Base-by-base conservation (phyloP, 2,888 invertebrate species). In the Bellardia bayeri region DNA sequence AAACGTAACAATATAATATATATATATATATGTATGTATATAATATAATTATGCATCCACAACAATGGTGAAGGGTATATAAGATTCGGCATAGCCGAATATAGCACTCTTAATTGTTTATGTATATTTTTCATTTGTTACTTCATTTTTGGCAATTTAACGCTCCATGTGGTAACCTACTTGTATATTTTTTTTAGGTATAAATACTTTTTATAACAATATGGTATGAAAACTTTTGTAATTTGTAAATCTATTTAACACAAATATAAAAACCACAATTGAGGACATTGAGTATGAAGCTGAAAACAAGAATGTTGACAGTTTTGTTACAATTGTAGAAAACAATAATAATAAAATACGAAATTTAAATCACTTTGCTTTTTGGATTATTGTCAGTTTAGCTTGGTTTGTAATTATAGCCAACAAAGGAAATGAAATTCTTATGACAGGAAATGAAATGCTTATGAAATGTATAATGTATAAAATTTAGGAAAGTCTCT, bases 101-200 rank as follows among this genome's bases (percentile, higher is more conserved):
- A n/a, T n/a, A n/a, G n/a, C n/a, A n/a, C n/a, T n/a, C 1, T 23
- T 23, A 1, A 1, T 23, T 23, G 3, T 13, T 14, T 23, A 3
- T 51, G 56, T 16, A 6, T 23, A 6, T 23, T 8, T 56, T 23
- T 16, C 16, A 7, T 56, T 30, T 30, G 23, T 51, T 9, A 13
- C 51, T 51, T 51, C 14, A 51, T n/a, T 51, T 58, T 58, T 58
- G 56, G 30, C 51, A 80, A 76, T 80, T 82, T 72, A 45, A 66
- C 71, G 23, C 71, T 80, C 37, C 64, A 71, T 75, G 61, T 76
- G 45, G 16, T 87, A 81, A 56, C 80, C 83, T 66, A 87, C 69
- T 69, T 54, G 23, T 75, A 16, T 61, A 58, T 42, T 56, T 23
- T 23, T 23, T 23, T 23, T 23, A 23, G 23, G 23, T 23, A 23